Evolutionary conservation across 2,888 invertebrate genomes (phyloP), one percentile per base, ranked within the genome.

Genomic region (Euzetes globulus): DNA sequence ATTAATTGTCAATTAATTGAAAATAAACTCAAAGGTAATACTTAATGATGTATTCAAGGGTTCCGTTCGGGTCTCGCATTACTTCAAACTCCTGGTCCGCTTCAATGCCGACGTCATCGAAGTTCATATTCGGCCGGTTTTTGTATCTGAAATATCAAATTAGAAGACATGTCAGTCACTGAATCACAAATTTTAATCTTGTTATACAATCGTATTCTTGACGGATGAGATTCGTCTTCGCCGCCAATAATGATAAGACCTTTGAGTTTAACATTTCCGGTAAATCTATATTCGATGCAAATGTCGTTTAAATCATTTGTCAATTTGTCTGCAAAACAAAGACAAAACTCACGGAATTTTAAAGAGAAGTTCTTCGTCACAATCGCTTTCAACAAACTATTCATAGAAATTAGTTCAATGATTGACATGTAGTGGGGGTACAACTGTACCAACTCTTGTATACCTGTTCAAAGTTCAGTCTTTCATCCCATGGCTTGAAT

Each of bases 331-430:
- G 17, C 5, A 33, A 11, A 37, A 17, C 15, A 25, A n/a, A 41
- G 37, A 22, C 13, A 9, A 55, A 71, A 85, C 87, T 85, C 82
- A 88, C 86, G 97, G 97, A 80, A 98, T 92, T 82, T 96, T 97
- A 82, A 99, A 94, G 2, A 99, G 85, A 5, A 99, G 85, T 84
- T 99, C 98, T 83, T 92, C 92, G 84, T 98, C 98, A 0, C 88
- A 90, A 86, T 98, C 98, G 85, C 97, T 97, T 84, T 94, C 91
- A 0, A 98, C 97, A 87, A 86, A 93, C 94, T 96, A 83, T 29
- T 85, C 83, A 77, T 77, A 79, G 9, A 17, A 58, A 15, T 15
- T 15, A 58, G 29, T 6, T 2, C 83, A 63, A 9, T 50, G n/a
- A 33, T 17, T 55, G 11, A 71, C 7, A 19, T 15, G n/a, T 17